Percentiles rank a stretch among this genome's conserved stretches.
Conservation (phyloP, 2,113 vertebrate genomes). For the Xiphophorus couchianus region DNA sequence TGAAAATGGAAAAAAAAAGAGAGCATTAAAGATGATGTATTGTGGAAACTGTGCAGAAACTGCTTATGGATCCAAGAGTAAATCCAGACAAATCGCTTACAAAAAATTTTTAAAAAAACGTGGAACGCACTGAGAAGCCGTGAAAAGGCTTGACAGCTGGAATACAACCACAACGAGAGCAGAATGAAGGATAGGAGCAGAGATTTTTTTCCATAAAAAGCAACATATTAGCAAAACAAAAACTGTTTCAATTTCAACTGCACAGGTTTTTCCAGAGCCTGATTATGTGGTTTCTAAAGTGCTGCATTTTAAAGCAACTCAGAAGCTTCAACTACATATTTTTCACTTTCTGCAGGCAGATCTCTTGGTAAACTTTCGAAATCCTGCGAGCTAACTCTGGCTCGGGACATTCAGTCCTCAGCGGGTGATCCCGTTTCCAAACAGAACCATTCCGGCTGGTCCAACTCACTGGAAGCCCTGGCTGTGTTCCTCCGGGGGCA, state of each 20-base stretch:
- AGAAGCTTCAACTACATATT: neutral
- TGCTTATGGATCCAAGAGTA: conserved; percentile 56
- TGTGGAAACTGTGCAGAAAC: conserved; percentile 62
- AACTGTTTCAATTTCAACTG: conserved; percentile 17
- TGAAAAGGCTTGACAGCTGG: conserved; percentile 36
- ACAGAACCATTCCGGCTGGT: conserved; percentile 18
- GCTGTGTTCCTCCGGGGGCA: conserved; percentile 88
- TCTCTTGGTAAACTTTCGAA: conserved; percentile 6
- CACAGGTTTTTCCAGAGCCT: conserved; percentile 7
- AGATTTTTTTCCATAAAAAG: conserved; percentile 27
- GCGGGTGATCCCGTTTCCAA: conserved; percentile 2
- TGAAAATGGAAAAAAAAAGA: conserved; percentile 51
- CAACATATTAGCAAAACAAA: conserved; percentile 34
- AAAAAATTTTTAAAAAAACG: conserved; percentile 17
- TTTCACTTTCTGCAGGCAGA: neutral
- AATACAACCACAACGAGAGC: conserved; percentile 5
- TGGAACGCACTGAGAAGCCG: conserved; percentile 37
- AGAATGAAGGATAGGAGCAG: conserved; percentile 8
- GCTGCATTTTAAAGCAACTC: conserved; percentile 6
- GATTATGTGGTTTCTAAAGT: conserved; percentile 10
- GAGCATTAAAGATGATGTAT: conserved; percentile 65
- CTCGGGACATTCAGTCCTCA: neutral
- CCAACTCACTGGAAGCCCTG: conserved; percentile 89
- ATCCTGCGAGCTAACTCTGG: conserved; percentile 28
- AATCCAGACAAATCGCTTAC: conserved; percentile 65